Base-by-base conservation (phyloP, 2,888 invertebrate genomes). In the Dryobotodes eremita region DNA sequence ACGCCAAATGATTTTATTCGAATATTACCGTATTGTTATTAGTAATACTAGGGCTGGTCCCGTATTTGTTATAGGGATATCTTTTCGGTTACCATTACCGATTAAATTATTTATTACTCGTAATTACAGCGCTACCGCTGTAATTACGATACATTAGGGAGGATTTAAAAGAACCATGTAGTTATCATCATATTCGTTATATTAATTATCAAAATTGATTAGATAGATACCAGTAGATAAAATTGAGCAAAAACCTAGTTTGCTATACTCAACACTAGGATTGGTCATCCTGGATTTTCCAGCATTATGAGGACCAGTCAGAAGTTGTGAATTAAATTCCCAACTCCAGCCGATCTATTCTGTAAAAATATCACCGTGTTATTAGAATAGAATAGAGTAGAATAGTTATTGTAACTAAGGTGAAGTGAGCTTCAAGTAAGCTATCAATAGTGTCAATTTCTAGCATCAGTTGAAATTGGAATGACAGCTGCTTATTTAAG, bases 21-120 rank as follows among this genome's bases (percentile, higher is more conserved):
- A 50, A 79, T 50, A 70, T 64, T 50, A 79, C 71, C n/a, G n/a
- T 79, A 20, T 23, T 50, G 11, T 50, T 50, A 70, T 55, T 64
- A 55, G 31, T 23, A 70, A 36, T 10, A 0, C 10, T 13, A 20
- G 7, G 17, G 2, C 11, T 50, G 48, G 11, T 7, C n/a, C n/a
- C 23, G 10, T 48, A 42, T 48, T 48, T 65, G n/a, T 5, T n/a
- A 0, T 10, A 15, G 0, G 6, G 42, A n/a, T 65, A 10, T 17
- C 17, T 65, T 64, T 64, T 65, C 26, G 59, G 7, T 17, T 26
- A 1, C 59, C 26, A 6, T 59, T 59, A 26, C 59, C 17, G 26
- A 59, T 59, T 17, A 26, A 61, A 61, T 31, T 17, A 31, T 31
- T 61, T 26, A 17, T 26, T n/a, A n/a, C n/a, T n/a, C n/a, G n/a